Percentiles rank a stretch among this genome's conserved stretches.
Conservation (phyloP, 1,140 invertebrate species). For the Drosophila persimilis region DNA sequence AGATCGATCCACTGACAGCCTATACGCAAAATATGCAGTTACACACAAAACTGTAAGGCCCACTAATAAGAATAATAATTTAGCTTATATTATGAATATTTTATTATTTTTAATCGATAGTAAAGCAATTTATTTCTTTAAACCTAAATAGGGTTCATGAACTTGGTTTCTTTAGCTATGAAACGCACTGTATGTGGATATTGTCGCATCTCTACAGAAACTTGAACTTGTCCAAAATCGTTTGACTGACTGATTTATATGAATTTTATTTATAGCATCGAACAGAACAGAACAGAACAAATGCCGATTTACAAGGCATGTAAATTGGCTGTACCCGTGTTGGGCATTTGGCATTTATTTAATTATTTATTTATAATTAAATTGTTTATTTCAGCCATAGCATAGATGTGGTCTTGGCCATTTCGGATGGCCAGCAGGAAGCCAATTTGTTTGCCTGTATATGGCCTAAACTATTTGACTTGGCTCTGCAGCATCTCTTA, state of each 20-base stretch:
- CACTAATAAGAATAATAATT: neutral
- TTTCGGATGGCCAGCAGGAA: slow-evolving; percentile 60
- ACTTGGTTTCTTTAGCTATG: slow-evolving; percentile 7
- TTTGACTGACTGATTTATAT: slow-evolving; percentile 66
- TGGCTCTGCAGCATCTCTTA: slow-evolving; percentile 23
- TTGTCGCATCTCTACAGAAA: slow-evolving; percentile 44
- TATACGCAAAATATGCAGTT: slow-evolving; percentile 31
- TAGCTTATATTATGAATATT: slow-evolving; percentile 4
- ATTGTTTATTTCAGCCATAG: slow-evolving; percentile 64
- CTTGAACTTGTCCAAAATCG: slow-evolving; percentile 66
- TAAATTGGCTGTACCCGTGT: slow-evolving; percentile 66
- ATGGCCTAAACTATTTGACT: slow-evolving; percentile 73
- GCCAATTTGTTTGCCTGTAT: slow-evolving; percentile 75
- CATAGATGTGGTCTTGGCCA: slow-evolving; percentile 61
- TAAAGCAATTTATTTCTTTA: too few species aligned
- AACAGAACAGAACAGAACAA: slow-evolving; percentile 8
- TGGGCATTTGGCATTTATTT: slow-evolving; percentile 70
- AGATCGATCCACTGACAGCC: slow-evolving; percentile 48
- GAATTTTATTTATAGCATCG: slow-evolving; percentile 53
- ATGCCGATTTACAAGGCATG: slow-evolving; percentile 65
- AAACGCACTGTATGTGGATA: slow-evolving; percentile 34
- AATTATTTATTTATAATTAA: slow-evolving; percentile 81
- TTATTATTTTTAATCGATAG: neutral
- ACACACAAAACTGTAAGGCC: slow-evolving; percentile 11
- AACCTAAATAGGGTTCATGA: too few species aligned